Conservation (phyloP, 2,797 vertebrate genomes). For the Pipistrellus pipistrellus region DNA sequence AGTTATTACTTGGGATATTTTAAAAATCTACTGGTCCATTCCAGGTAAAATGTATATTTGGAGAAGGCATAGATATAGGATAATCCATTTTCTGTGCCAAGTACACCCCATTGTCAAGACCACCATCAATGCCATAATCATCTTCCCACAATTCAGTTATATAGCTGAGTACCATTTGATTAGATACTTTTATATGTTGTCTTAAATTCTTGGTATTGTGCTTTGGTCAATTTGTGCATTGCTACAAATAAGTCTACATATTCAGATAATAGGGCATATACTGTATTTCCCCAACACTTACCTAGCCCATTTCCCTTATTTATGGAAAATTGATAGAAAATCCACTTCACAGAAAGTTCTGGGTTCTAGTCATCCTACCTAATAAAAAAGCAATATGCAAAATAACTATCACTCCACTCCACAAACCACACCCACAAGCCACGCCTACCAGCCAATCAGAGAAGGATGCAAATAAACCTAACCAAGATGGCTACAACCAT, state of each 20-base stretch:
- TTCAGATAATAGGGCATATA: too few relatives aligned
- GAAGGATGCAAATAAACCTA: too few relatives aligned
- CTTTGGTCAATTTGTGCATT: not conserved
- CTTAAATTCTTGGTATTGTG: not conserved
- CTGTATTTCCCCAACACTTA: not conserved
- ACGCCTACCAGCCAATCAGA: too few relatives aligned
- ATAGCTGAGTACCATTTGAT: not conserved
- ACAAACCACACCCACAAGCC: too few relatives aligned
- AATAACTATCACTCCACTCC: too few relatives aligned
- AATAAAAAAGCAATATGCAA: too few relatives aligned
- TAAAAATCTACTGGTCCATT: not conserved
- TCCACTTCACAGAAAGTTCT: not conserved
- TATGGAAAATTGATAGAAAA: too few relatives aligned
- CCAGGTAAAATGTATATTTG: not conserved
- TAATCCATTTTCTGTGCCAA: not conserved
- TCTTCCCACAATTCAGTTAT: not conserved
- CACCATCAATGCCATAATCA: not conserved
- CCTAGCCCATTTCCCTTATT: too few relatives aligned
- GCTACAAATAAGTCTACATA: not conserved
- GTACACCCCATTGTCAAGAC: rapidly evolving
- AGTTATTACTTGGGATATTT: not conserved
- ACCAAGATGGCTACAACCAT: too few relatives aligned
- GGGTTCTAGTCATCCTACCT: too few relatives aligned
- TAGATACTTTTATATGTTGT: not conserved
- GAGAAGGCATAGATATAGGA: not conserved